Percentiles rank a stretch among this genome's conserved stretches.
phyloP scores from a whole-genome alignment of 2,888 invertebrate genomes.

The Orchesellides sinensis region DNA sequence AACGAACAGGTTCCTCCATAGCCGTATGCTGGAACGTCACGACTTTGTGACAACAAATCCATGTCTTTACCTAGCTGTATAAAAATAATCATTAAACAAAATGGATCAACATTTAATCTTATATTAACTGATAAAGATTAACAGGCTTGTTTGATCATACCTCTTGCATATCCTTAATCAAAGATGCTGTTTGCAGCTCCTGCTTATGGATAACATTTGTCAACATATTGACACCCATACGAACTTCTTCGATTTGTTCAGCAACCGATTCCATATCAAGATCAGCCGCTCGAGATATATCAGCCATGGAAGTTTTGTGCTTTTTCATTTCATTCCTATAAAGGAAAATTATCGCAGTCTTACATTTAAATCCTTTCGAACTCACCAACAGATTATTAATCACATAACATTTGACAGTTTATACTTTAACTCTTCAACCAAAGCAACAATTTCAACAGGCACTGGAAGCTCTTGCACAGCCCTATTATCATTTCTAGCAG shows the following conservation, averaged over 20 bases:
- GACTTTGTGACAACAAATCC: conserved; percentile 22
- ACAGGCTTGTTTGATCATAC: not conserved
- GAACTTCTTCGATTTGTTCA: conserved; percentile 46
- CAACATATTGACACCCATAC: not conserved
- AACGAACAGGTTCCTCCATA: conserved; percentile 4
- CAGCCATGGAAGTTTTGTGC: conserved; percentile 30
- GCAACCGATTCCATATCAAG: conserved; percentile 32
- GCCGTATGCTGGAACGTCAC: conserved; percentile 37
- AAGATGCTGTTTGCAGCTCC: conserved; percentile 12
- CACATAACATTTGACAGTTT: not conserved
- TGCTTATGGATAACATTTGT: conserved; percentile 33
- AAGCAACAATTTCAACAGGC: conserved; percentile 35
- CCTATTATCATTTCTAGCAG: conserved; percentile 20
- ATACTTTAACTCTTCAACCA: conserved; percentile 53
- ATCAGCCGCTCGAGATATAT: conserved; percentile 21
- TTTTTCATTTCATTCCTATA: conserved; percentile 33
- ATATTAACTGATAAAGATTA: not conserved
- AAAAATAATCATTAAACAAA: not conserved
- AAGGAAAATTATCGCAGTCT: not conserved
- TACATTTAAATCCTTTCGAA: not conserved
- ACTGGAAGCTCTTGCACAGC: conserved; percentile 48
- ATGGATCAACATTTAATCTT: not conserved
- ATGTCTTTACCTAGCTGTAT: conserved; percentile 31
- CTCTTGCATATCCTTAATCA: conserved; percentile 45
- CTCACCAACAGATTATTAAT: no score